Percentiles rank a stretch among this genome's conserved stretches.
These are phyloP conservation scores for Caenorhabditis remanei DNA, from an alignment of 1,140 invertebrate species.

Conservation along the genomic window DNA sequence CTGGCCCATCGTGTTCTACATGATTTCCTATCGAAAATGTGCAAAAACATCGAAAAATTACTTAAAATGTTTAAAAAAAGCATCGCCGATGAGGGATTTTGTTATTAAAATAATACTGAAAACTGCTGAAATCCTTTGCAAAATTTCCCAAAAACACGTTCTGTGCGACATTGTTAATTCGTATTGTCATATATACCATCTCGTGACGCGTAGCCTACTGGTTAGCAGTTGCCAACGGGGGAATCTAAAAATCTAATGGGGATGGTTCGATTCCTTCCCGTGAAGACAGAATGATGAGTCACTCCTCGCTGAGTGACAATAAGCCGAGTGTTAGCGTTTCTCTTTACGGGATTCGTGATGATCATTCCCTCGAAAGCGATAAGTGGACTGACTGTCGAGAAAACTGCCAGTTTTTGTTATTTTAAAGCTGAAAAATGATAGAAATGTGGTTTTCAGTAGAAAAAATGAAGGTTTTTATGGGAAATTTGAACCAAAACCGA, in stretches of 20 bases:
- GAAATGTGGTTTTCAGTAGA: too few species aligned
- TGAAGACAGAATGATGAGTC: conserved; percentile 53
- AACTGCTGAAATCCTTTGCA: too few species aligned
- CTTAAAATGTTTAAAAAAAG: too few species aligned
- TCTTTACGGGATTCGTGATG: background rate
- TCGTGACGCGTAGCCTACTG: background rate
- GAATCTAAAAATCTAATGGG: background rate
- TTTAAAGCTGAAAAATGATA: too few species aligned
- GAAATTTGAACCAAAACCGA: too few species aligned
- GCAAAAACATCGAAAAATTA: too few species aligned
- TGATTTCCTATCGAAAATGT: too few species aligned
- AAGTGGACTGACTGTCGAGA: conserved; percentile 20
- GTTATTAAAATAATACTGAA: too few species aligned
- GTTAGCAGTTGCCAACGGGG: background rate
- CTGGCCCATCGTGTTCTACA: too few species aligned
- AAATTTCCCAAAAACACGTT: too few species aligned
- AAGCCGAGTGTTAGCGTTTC: conserved; percentile 51
- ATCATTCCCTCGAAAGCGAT: conserved; percentile 53
- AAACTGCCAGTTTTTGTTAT: background rate
- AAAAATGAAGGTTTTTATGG: too few species aligned
- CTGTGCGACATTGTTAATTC: background rate
- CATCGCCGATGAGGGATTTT: too few species aligned
- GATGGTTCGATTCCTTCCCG: background rate
- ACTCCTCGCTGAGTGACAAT: conserved; percentile 39
- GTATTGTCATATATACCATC: background rate